Evolutionary conservation across 2,797 vertebrate genomes (phyloP), one percentile per base, ranked within the genome.

Genomic region (Delichon dasypus): DNA sequence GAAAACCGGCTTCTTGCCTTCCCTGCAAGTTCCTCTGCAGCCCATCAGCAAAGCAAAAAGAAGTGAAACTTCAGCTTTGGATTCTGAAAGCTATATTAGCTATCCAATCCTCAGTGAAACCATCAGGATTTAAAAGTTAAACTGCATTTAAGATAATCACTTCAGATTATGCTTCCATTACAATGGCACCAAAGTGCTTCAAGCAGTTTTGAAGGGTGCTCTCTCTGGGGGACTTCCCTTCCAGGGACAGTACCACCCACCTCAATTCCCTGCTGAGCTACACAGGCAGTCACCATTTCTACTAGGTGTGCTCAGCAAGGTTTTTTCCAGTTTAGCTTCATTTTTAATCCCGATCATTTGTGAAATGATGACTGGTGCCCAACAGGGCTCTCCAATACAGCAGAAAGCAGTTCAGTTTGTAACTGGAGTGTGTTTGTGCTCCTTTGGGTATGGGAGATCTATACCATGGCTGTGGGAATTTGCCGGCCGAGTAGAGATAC

Each of bases 151-250:
- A 51, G 16, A 11, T 16, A 48, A 21, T 26, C 11, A 6, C 7
- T 81, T 90, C 29, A 36, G 48, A 45, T n/a, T 20, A 30, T 72
- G 47, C 19, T 78, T 67, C 58, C 1, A 0, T 80, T 80, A 36
- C 20, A 72, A 4, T 19, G 25, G 27, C 36, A 38, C 16, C 2
- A 2, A 66, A 48, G 38, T 30, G 26, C 30, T 83, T 57, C 36
- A 45, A 84, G 15, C 16, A 48, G 21, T 15, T 38, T 51, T 47
- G 36, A 55, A n/a, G 16, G 7, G 0, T 0, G 0, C 2, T 68
- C 13, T 11, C n/a, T 70, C 36, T 9, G 16, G 13, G 23, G 8
- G 4, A 18, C 32, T 71, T 74, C 10, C 5, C 42, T 50, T 54
- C 38, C 62, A 19, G 11, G 48, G 30, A 11, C 22, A 67, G n/a